phyloP scores from a whole-genome alignment of 2,888 invertebrate species.

The Enoplolaimus lenunculus region DNA sequence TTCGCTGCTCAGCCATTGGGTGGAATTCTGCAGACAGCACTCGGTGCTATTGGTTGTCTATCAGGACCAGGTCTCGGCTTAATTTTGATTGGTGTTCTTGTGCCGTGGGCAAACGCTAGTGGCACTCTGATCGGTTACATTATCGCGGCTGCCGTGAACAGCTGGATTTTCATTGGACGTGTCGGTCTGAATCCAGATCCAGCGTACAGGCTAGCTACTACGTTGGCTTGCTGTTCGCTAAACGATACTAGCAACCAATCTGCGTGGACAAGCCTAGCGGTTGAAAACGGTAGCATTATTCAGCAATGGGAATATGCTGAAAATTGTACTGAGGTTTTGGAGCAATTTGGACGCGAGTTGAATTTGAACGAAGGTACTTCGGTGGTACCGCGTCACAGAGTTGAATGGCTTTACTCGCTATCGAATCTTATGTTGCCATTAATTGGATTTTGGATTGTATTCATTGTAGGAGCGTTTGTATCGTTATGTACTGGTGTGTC shows the following conservation, averaged over 20 bases:
- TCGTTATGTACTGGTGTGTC: background rate
- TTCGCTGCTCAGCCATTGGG: conserved; percentile 20
- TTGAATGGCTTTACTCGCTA: background rate
- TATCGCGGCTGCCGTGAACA: background rate
- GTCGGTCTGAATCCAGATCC: background rate
- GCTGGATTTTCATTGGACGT: conserved; percentile 17
- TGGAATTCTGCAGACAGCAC: conserved; percentile 15
- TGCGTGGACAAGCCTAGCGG: background rate
- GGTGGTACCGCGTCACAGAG: background rate
- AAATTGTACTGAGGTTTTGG: background rate
- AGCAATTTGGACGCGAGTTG: background rate
- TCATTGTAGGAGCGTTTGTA: conserved; percentile 17
- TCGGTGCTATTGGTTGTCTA: conserved; percentile 11
- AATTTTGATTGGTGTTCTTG: conserved; percentile 18
- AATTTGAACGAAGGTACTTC: background rate
- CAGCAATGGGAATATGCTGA: background rate
- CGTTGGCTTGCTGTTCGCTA: background rate
- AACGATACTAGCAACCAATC: background rate
- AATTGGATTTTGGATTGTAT: background rate
- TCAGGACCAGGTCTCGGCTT: conserved; percentile 19
- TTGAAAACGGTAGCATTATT: no score
- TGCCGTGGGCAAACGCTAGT: conserved; percentile 19
- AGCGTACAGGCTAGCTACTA: conserved; percentile 12
- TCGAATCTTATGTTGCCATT: conserved; percentile 17
- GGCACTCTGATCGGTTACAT: conserved; percentile 16